Base-by-base conservation (phyloP, 2,888 invertebrate species). In the Fragum whitleyi region DNA sequence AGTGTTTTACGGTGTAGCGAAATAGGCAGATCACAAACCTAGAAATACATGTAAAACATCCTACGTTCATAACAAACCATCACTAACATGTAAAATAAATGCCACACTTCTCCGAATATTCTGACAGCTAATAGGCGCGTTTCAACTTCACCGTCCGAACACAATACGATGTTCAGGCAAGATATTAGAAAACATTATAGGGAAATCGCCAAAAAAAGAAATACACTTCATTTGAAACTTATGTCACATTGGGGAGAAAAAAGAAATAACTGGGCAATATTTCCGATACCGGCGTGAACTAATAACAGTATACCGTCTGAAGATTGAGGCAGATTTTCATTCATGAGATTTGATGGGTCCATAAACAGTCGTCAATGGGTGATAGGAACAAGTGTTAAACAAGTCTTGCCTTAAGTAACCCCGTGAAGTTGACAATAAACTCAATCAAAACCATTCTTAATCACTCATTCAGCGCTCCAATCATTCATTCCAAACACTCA, bases 81-180 rank as follows among this genome's bases (percentile, higher is more conserved):
- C 32, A 61, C 32, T 29, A 61, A 61, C 32, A 32, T 32, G 61
- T 61, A 61, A 57, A 59, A 61, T 32, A 61, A 61, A 61, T 61
- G 61, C 61, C 61, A 61, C 29, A 29, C 7, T 19, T 32, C 29
- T 32, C 32, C 14, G 61, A 61, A 61, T 61, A 5, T 29, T 32
- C 61, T 61, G 61, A 61, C 61, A 61, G 61, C 32, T 61, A 32
- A 61, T 29, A 32, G 61, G 3, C 29, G 32, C n/a, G 19, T 29
- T n/a, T 61, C 19, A 32, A 61, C 61, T 19, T 19, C 47, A 9
- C 14, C 47, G 47, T 14, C 47, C 47, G 19, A 2, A 47, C 47
- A 16, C 47, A 5, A 47, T 16, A 47, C 14, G 3, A 47, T 14
- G 7, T 47, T 19, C 14, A 47, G 47, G n/a, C 47, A 19, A 39